Evolutionary conservation across 2,113 vertebrate species (phyloP), one percentile per base, ranked within the genome.

Genomic region (Zootoca vivipara): DNA sequence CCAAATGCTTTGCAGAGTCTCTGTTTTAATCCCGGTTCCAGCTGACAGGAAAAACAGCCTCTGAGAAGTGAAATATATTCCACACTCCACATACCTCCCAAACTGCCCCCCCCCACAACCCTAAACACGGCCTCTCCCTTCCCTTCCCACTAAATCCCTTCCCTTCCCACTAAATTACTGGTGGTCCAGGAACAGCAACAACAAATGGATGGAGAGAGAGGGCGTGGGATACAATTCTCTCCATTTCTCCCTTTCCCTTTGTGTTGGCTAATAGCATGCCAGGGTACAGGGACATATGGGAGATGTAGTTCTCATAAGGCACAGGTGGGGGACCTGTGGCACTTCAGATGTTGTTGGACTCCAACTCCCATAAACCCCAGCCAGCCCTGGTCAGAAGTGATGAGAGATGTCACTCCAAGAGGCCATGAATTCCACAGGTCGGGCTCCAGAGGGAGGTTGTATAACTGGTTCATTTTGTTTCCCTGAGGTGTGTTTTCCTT

Each of bases 401-500:
- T 62, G 15, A 8, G 58, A 62, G 18, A 18, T 20, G 58, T 20
- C 13, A 20, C 5, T 3, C 16, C 13, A 20, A 62, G 58, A 5
- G 15, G 5, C 18, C 58, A 18, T 15, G 58, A 62, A 16, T 15
- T 9, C 69, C 69, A 70, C 69, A 30, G 69, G 26, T 20, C 5
- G 2, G 38, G 18, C n/a, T 26, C 22, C 58, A 38, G 20, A 33
- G 56, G 9, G 5, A 42, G 12, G 26, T 16, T 7, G 24, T 8
- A 3, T 24, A 1, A 9, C 18, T 38, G 22, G 26, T 58, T 74
- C 22, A 6, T 74, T 38, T 70, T 52, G 1, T 35, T 30, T 6
- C 58, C 62, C 28, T 65, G n/a, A 78, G 38, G 73, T 26, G 0
- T 18, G 3, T 93, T 90, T 9, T 95, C 90, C 87, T 89, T 52